Evolutionary conservation across 2,888 invertebrate species (phyloP), one percentile per base, ranked within the genome.

Genomic region (Phaedon cochleariae): DNA sequence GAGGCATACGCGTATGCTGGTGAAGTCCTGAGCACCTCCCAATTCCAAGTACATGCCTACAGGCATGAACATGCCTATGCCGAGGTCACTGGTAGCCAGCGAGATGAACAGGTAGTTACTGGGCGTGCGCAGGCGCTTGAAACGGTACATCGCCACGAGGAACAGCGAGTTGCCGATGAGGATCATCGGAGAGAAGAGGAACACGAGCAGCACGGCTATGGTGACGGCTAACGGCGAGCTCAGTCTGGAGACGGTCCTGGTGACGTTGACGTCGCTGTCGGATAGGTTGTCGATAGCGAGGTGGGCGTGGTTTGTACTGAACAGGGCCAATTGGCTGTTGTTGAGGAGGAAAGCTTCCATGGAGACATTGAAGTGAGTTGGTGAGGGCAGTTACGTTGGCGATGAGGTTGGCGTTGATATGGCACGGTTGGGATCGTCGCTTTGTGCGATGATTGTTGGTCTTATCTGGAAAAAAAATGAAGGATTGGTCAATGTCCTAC

Each of bases 31-130:
- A 5, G 82, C 76, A 41, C 85, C 84, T 6, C 86, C 85, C 31
- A 88, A 82, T 76, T 89, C 88, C 70, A 88, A 80, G 70, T 87
- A 86, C 78, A 88, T 85, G 15, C 87, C 87, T 46, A 87, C 84
- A 0, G 89, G 89, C 80, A 89, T 85, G 74, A 87, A 86, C 74
- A 89, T 81, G 0, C 88, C 85, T 41, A 88, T 86, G 48, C 87
- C 87, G 34, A 89, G 83, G 77, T 89, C 90, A 10, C 87, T 87
- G 37, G 86, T 83, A 1, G 89, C 88, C 61, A 90, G 79, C 0
- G 88, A 88, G 70, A 87, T 86, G 60, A 89, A 83, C 59, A 89
- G 82, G 73, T 86, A 87, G 79, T 89, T 89, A 59, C 88, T 88
- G 3, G 89, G 89, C 18, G 88, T 88, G 69, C 89, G 82, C 48